phyloP scores from a whole-genome alignment of 2,113 vertebrate genomes.

The Eulemur macaco region DNA sequence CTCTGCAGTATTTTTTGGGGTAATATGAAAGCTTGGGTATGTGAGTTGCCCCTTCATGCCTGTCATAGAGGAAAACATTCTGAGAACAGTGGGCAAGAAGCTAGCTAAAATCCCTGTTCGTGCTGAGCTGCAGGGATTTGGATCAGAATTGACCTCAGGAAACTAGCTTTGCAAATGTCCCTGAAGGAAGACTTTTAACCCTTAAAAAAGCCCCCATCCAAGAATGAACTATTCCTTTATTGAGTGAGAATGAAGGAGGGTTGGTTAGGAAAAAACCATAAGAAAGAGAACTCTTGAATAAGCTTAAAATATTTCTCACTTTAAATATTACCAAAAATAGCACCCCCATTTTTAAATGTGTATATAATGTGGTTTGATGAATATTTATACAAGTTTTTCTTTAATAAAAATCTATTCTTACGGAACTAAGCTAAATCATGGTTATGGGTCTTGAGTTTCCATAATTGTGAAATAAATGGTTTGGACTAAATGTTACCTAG shows the following conservation, averaged over 20 bases:
- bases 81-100: background rate
- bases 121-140: background rate
- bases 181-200: background rate
- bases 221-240: background rate
- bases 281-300: background rate
- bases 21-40: background rate
- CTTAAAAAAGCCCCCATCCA: background rate
- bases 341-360: background rate
- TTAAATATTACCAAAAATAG: conserved; percentile 32
- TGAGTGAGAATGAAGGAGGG: background rate
- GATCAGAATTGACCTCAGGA: background rate
- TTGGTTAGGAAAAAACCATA: background rate
- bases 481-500: background rate
- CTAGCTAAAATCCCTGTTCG: background rate
- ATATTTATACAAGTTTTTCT: conserved; percentile 17
- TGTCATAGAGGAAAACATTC: background rate
- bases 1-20: background rate
- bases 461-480: background rate
- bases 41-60: background rate
- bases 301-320: background rate
- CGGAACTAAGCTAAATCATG: conserved; percentile 8
- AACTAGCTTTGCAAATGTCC: background rate
- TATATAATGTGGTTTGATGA: conserved; percentile 9
- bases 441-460: background rate
- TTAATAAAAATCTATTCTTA: conserved; percentile 25